Evolutionary conservation across 2,888 invertebrate species (phyloP), one percentile per base, ranked within the genome.

Genomic region (Drepana falcataria): DNA sequence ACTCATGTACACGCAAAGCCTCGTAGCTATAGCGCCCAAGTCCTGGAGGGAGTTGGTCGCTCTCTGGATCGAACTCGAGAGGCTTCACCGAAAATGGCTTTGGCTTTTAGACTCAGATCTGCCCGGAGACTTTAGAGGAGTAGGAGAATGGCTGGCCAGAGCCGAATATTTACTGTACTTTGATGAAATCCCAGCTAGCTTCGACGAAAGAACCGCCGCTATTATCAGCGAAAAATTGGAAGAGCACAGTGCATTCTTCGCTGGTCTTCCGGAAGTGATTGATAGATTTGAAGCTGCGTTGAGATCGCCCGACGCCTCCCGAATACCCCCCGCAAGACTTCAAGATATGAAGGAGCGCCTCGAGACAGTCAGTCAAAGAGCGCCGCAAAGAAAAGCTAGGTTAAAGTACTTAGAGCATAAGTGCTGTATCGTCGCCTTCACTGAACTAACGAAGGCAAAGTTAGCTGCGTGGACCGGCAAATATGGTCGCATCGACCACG

Each of bases 391-490:
- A 65, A 93, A 96, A 77, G 95, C 97, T 56, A 94, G 95, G 79
- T 93, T 97, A 77, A 97, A 97, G 86, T 97, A 96, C 91, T 92
- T 97, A 65, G 97, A 97, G 86, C 97, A 97, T 87, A 97, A 97
- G 91, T 97, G 97, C 86, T 97, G 97, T 86, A 93, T 98, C 70
- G 95, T 98, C 73, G 97, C 97, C 60, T 97, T 98, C 88, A 94
- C 98, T 56, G 96, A 96, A 81, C 92, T 97, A 63, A 96, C 98
- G 47, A 98, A 98, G 91, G 95, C 95, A 57, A 98, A 98, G 83
- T 92, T 98, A 67, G 95, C 95, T 77, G 92, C 94, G 52, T 98
- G 98, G 98, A 96, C 95, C 61, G 94, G 95, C 41, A 98, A 97
- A 83, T 98, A 96, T 75, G 97, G 97, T 48, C 92, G 93, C 53